These are phyloP conservation scores for Chaetogeoica ovagalla DNA, from an alignment of 2,888 invertebrate species.

Conservation along the genomic window DNA sequence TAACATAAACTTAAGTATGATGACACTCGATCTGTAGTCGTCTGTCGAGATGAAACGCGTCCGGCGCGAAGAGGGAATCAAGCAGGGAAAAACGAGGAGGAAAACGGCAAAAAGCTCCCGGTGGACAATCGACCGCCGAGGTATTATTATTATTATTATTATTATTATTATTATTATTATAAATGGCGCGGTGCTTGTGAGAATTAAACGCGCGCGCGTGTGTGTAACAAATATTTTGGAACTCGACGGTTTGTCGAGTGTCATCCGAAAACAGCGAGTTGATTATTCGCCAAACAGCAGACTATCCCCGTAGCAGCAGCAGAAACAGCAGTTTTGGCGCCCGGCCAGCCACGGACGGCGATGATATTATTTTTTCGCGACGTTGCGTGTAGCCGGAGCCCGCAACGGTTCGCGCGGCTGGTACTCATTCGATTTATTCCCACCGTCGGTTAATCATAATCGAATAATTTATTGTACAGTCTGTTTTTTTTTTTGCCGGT, in stretches of 20 bases:
- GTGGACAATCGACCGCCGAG: too few relatives aligned
- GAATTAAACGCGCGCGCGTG: background rate
- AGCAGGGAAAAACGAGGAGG: too few relatives aligned
- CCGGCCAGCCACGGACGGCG: conserved; percentile 17
- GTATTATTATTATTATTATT: too few relatives aligned
- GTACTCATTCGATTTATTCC: conserved; percentile 38
- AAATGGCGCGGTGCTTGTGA: too few relatives aligned
- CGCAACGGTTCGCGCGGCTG: conserved; percentile 7
- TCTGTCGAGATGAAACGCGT: too few relatives aligned
- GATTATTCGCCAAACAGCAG: conserved; percentile 50
- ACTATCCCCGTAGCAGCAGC: background rate
- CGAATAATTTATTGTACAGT: background rate
- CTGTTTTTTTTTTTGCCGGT: too few relatives aligned
- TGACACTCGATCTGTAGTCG: too few relatives aligned
- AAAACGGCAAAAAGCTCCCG: too few relatives aligned
- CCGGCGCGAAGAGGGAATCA: too few relatives aligned
- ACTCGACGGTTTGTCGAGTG: conserved; percentile 47
- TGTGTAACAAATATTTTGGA: conserved; percentile 32
- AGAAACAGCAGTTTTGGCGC: conserved; percentile 39
- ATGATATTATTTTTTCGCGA: background rate
- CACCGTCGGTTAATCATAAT: background rate
- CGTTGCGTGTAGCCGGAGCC: background rate
- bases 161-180: too few relatives aligned
- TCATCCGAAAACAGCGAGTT: conserved; percentile 45
- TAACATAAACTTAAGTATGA: too few relatives aligned